phyloP scores from a whole-genome alignment of 2,888 invertebrate genomes.

The Lycophotia porphyrea region DNA sequence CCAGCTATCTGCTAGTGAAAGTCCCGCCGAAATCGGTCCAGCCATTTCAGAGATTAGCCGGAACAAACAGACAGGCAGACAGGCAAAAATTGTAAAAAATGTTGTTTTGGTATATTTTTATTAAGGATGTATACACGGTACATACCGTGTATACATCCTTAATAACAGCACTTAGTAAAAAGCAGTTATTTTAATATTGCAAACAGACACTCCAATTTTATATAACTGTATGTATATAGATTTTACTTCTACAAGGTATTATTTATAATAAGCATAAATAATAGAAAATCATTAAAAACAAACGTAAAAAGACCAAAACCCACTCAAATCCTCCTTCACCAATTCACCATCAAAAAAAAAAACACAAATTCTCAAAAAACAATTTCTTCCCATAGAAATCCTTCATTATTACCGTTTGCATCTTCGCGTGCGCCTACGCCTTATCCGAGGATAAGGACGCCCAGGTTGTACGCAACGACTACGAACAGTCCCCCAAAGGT shows the following conservation, averaged over 20 bases:
- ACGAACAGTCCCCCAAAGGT: constrained; percentile 87
- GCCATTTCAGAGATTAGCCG: too few relatives aligned
- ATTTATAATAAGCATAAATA: background rate
- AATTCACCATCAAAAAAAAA: background rate
- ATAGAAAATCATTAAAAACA: background rate
- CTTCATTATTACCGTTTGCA: constrained; percentile 69
- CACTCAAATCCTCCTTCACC: background rate
- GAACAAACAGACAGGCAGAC: too few relatives aligned
- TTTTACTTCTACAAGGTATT: background rate
- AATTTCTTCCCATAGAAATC: constrained; percentile 69
- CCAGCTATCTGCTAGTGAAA: too few relatives aligned
- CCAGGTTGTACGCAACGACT: constrained; percentile 63
- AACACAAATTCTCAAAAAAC: background rate
- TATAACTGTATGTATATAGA: too few relatives aligned
- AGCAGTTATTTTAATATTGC: too few relatives aligned
- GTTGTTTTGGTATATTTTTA: too few relatives aligned
- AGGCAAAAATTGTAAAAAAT: too few relatives aligned
- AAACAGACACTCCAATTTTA: too few relatives aligned
- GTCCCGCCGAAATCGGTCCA: too few relatives aligned
- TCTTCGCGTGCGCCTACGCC: constrained; percentile 72
- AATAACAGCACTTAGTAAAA: too few relatives aligned
- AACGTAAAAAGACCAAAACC: background rate
- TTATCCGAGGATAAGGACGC: constrained; percentile 56
- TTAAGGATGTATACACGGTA: too few relatives aligned
- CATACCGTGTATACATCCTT: too few relatives aligned